These are phyloP conservation scores for Epinotia brunnichana DNA, from an alignment of 2,888 invertebrate genomes.

Conservation along the genomic window DNA sequence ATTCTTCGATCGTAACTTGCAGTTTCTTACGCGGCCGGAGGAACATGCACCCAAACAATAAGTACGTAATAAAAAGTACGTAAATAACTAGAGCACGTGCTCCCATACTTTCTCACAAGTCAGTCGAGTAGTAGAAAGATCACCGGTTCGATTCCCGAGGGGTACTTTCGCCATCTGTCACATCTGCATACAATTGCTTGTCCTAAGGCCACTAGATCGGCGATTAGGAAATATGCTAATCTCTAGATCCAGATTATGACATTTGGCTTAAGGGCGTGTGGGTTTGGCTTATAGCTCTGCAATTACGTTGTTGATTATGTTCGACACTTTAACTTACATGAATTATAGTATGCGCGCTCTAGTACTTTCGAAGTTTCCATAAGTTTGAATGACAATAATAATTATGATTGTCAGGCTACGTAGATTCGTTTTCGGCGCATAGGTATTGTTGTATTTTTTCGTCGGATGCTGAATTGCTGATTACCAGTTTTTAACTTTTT, in stretches of 20 bases:
- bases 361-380: too few relatives aligned
- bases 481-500: too few relatives aligned
- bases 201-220: slow-evolving; percentile 51
- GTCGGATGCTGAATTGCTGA: too few relatives aligned
- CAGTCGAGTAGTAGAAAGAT: slow-evolving; percentile 15
- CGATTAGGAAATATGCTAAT: slow-evolving; percentile 41
- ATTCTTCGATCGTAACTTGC: too few relatives aligned
- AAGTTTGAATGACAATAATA: too few relatives aligned
- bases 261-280: slow-evolving; percentile 16
- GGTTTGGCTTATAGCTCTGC: neutral
- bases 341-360: too few relatives aligned
- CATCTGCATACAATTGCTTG: slow-evolving; percentile 77
- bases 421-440: too few relatives aligned
- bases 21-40: too few relatives aligned
- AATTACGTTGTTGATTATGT: neutral
- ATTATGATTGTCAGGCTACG: too few relatives aligned
- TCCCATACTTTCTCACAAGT: slow-evolving; percentile 29
- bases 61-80: too few relatives aligned
- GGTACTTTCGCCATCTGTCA: slow-evolving; percentile 76
- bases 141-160: slow-evolving; percentile 47
- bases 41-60: too few relatives aligned
- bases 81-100: neutral
- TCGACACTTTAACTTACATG: neutral
- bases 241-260: slow-evolving; percentile 14
- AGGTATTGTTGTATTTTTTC: too few relatives aligned